phyloP scores from a whole-genome alignment of 1,140 invertebrate species.

The Trachymyrmex cornetzi region DNA sequence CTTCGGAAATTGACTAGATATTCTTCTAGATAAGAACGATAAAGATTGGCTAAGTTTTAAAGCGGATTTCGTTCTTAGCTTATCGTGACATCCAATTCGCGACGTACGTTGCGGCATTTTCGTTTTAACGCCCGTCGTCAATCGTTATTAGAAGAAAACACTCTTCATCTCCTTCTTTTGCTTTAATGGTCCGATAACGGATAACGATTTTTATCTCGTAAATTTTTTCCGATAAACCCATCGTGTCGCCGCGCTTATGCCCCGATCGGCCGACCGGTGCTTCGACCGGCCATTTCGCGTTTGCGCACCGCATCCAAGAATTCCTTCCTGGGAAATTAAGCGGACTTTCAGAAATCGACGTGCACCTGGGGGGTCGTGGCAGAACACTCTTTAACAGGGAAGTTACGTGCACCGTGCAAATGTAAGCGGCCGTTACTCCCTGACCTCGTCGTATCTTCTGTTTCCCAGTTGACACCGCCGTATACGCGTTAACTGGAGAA shows the following conservation, averaged over 20 bases:
- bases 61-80: conserved; percentile 4
- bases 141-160: conserved; percentile 62
- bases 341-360: conserved; percentile 73
- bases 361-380: conserved; percentile 75
- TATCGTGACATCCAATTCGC: conserved; percentile 1
- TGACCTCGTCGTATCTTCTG: conserved; percentile 77
- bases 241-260: conserved; percentile 4
- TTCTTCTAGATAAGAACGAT: background rate
- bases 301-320: conserved; percentile 56
- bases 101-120: conserved; percentile 44
- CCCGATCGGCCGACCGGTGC: conserved; percentile 5
- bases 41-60: too few relatives aligned
- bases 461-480: conserved; percentile 73
- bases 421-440: conserved; percentile 76
- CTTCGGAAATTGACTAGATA: background rate
- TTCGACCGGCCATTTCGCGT: conserved; percentile 47
- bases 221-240: conserved; percentile 68
- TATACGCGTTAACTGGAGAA: conserved; percentile 70
- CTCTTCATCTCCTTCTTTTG: conserved; percentile 26
- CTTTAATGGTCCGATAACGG: conserved; percentile 71
- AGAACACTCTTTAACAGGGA: conserved; percentile 72
- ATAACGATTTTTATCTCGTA: conserved; percentile 64
- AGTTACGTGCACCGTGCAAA: conserved; percentile 73
- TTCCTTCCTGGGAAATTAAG: conserved; percentile 75
- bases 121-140: conserved; percentile 42